phyloP scores from a whole-genome alignment of 2,113 vertebrate species.

The Varanus salvator region DNA sequence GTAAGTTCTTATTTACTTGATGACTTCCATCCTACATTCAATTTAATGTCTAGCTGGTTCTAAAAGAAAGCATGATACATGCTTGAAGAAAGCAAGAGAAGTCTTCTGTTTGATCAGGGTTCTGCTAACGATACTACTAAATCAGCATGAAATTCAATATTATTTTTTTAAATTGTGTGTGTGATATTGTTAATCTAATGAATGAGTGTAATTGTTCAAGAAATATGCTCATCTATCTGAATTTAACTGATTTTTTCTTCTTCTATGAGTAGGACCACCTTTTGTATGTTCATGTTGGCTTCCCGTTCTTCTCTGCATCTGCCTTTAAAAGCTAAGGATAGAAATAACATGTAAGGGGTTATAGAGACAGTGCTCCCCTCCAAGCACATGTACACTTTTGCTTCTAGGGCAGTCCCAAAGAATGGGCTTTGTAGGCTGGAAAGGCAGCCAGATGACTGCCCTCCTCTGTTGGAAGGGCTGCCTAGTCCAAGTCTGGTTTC shows the following conservation, averaged over 20 bases:
- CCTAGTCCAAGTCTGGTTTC: too few species aligned
- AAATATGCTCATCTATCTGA: neutral
- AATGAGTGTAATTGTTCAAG: too few species aligned
- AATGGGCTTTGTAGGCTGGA: too few species aligned
- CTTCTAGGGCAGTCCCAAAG: too few species aligned
- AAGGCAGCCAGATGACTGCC: too few species aligned
- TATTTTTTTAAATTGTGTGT: too few species aligned
- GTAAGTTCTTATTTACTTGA: neutral
- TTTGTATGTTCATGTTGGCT: too few species aligned
- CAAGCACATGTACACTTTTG: too few species aligned
- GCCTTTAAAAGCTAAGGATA: neutral
- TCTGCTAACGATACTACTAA: neutral
- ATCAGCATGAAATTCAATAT: neutral
- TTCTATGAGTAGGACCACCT: neutral
- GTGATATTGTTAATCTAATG: too few species aligned
- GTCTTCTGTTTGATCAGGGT: neutral
- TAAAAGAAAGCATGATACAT: neutral
- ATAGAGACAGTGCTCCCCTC: too few species aligned
- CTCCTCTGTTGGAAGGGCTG: too few species aligned
- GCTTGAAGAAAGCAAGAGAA: neutral
- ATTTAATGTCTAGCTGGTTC: neutral
- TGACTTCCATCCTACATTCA: neutral
- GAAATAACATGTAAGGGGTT: neutral
- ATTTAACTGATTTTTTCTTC: neutral
- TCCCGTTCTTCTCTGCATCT: too few species aligned